These are phyloP conservation scores for Lacanobia wlatinum DNA, from an alignment of 2,888 invertebrate genomes.

Conservation along the genomic window DNA sequence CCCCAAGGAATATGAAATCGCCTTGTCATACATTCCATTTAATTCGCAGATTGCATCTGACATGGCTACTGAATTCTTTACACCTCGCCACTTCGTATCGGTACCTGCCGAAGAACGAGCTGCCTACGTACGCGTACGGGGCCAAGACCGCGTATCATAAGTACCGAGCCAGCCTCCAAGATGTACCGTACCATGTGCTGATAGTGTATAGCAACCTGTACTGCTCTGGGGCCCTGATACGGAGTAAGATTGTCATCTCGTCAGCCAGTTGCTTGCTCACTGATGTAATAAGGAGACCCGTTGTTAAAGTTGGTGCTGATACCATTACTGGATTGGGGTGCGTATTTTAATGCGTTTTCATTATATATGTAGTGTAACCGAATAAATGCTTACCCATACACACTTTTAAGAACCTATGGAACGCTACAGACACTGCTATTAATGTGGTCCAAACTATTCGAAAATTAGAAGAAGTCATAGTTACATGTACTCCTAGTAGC, in stretches of 20 bases:
- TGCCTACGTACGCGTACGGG: conserved; percentile 15
- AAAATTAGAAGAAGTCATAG: too few relatives aligned
- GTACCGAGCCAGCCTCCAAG: conserved; percentile 54
- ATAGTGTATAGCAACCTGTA: conserved; percentile 77
- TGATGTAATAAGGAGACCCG: conserved; percentile 55
- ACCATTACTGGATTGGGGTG: conserved; percentile 75
- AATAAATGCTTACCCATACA: background rate
- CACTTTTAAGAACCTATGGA: background rate
- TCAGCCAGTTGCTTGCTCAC: conserved; percentile 79
- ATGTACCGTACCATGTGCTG: conserved; percentile 78
- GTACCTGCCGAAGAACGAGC: conserved; percentile 36
- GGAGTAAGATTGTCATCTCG: conserved; percentile 79
- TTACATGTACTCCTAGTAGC: too few relatives aligned
- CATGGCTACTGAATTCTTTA: conserved; percentile 42
- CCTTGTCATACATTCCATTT: conserved; percentile 36
- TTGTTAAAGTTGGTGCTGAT: conserved; percentile 79
- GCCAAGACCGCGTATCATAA: conserved; percentile 39
- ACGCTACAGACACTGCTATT: background rate
- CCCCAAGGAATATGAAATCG: conserved; percentile 11
- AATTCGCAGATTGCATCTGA: conserved; percentile 52
- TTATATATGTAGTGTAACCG: too few relatives aligned
- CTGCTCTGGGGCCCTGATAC: conserved; percentile 82
- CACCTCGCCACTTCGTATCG: conserved; percentile 31
- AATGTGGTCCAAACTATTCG: too few relatives aligned
- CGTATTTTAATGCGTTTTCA: conserved; percentile 16